Percentiles rank a stretch among this genome's conserved stretches.
Conservation (phyloP, 2,888 invertebrate genomes). For the Boloria euphrosyne region DNA sequence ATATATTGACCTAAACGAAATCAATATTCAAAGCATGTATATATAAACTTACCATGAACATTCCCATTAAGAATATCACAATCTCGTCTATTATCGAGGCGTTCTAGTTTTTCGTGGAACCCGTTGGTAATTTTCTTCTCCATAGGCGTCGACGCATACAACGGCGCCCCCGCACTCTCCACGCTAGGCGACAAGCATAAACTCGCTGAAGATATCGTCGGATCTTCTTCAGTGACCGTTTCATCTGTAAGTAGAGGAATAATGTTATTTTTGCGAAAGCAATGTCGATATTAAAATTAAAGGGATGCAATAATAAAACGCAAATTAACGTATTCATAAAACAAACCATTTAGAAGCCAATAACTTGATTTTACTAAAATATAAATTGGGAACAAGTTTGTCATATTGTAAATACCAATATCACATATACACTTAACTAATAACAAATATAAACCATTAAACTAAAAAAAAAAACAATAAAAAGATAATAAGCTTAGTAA, state of each 20-base stretch:
- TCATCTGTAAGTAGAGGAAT: slow-evolving; percentile 53
- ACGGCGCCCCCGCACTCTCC: slow-evolving; percentile 42
- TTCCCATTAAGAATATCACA: slow-evolving; percentile 66
- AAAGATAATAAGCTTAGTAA: slow-evolving; percentile 32
- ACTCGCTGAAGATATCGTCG: slow-evolving; percentile 71
- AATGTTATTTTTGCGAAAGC: neutral
- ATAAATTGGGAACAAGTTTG: no score
- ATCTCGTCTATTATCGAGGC: slow-evolving; percentile 45
- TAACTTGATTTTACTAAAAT: no score
- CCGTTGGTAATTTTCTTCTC: slow-evolving; percentile 56
- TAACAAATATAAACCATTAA: neutral
- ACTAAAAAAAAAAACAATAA: slow-evolving; percentile 27
- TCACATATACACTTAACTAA: no score
- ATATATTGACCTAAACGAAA: no score
- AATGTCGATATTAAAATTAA: slow-evolving; percentile 22
- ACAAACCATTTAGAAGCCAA: no score
- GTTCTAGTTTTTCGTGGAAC: slow-evolving; percentile 43
- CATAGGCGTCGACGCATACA: slow-evolving; percentile 59
- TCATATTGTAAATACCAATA: no score
- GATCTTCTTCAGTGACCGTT: slow-evolving; percentile 61
- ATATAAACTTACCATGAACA: slow-evolving; percentile 53
- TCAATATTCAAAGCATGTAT: no score
- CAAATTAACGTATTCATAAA: no score
- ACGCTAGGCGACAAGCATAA: slow-evolving; percentile 67
- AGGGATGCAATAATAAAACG: slow-evolving; percentile 16